These are phyloP conservation scores for Brachyistius frenatus DNA, from an alignment of 2,113 vertebrate genomes.

Conservation along the genomic window DNA sequence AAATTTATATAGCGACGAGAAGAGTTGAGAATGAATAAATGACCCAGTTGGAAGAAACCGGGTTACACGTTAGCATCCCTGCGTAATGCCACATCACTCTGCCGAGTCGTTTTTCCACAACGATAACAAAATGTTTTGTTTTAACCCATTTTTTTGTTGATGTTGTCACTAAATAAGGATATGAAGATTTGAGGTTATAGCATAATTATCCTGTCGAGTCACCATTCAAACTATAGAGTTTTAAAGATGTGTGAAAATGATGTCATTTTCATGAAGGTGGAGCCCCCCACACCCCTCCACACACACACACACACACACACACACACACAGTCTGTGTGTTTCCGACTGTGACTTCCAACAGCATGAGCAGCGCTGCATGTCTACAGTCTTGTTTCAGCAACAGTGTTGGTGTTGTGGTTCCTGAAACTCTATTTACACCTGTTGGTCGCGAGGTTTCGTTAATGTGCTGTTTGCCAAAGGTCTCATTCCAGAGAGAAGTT, in stretches of 20 bases:
- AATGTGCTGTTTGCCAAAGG: constrained; percentile 67
- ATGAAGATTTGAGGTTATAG: background rate
- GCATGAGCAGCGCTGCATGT: constrained; percentile 1
- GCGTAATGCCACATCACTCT: background rate
- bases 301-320: too few species aligned
- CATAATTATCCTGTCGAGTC: constrained; percentile 1
- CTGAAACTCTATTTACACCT: constrained; percentile 7
- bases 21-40: background rate
- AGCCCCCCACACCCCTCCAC: too few species aligned
- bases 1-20: background rate
- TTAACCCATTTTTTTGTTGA: background rate
- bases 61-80: background rate
- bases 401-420: constrained; percentile 1
- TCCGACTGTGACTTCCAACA: background rate
- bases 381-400: background rate
- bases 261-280: too few species aligned
- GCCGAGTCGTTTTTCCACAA: background rate
- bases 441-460: constrained; percentile 11
- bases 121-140: background rate
- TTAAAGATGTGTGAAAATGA: constrained; percentile 1
- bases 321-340: background rate
- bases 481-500: constrained; percentile 19
- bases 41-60: background rate
- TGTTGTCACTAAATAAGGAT: background rate
- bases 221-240: background rate